Base-by-base conservation (phyloP, 2,797 vertebrate species). In the Margarornis squamiger region DNA sequence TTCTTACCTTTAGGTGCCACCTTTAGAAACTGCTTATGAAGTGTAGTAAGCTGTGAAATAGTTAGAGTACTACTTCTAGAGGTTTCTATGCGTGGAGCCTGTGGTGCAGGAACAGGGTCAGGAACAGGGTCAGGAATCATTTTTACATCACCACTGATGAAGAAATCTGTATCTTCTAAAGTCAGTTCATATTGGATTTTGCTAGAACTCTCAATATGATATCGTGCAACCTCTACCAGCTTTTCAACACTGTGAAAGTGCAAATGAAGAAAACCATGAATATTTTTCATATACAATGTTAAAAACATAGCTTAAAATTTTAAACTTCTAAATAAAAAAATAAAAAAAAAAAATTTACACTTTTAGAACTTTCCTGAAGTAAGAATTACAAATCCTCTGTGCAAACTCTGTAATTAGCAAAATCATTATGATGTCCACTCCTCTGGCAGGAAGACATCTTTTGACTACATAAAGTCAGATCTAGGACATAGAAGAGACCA, bases 1-100 rank as follows among this genome's bases (percentile, higher is more conserved):
- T 67, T 75, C 96, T 82, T 97, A 99, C 99, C 99, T 98, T 98
- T 98, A 57, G 99, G 99, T 70, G 98, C 98, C 52, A 98, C 86
- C 20, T 94, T 96, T 86, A 92, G 89, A 68, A 99, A 98, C 65
- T 99, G 98, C 23, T 96, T 95, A 79, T 97, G 97, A 78, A 99
- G 96, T 12, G 67, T 93, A 77, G 97, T 95, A 43, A 99, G 98
- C 77, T 99, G 99, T 86, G 96, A 79, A 18, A 99, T 93, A 30
- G 98, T 99, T 65, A 98, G 95, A 4, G 94, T 97, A 48, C 95
- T 97, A 36, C 93, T 80, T 68, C 63, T 51, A 70, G 98, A 95
- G 39, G 78, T 98, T 96, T 99, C 98, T 78, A 95, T 11, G 9
- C 95, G 81, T 27, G 97, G 93, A 68, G 98, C 97, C 32, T 62